Percentiles rank a stretch among this genome's conserved stretches.
These are phyloP conservation scores for Caenorhabditis brenneri DNA, from an alignment of 1,140 invertebrate genomes.

Conservation along the genomic window DNA sequence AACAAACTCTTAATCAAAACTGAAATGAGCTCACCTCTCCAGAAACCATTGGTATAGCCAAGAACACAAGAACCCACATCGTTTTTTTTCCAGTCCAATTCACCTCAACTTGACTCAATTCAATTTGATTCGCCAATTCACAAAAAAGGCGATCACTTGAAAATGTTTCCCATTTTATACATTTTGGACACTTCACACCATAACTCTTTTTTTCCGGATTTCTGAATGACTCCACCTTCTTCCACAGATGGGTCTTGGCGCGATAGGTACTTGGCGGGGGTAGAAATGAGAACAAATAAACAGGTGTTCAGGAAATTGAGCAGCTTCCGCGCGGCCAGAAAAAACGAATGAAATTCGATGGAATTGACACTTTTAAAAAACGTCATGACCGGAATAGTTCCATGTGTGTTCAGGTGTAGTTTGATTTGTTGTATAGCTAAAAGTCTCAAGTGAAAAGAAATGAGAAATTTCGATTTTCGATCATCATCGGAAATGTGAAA, in stretches of 20 bases:
- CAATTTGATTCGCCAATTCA: not conserved
- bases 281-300: not conserved
- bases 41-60: not conserved
- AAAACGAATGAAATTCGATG: not conserved
- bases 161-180: conserved; percentile 20
- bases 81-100: not conserved
- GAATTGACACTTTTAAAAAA: conserved; percentile 33
- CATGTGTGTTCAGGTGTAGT: conserved; percentile 8
- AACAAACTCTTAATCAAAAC: not conserved
- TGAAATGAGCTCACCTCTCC: not conserved
- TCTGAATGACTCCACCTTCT: not conserved
- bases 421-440: conserved; percentile 20
- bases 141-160: not conserved
- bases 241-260: conserved; percentile 11
- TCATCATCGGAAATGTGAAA: not conserved
- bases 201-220: not conserved
- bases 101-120: not conserved
- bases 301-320: conserved; percentile 8
- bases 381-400: not conserved
- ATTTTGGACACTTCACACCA: not conserved
- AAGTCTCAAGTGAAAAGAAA: not conserved
- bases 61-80: not conserved
- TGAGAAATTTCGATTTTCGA: not conserved
- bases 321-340: not conserved
- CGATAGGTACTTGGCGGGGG: not conserved